Conservation (phyloP, 2,113 vertebrate species). For the Pitta sordida region DNA sequence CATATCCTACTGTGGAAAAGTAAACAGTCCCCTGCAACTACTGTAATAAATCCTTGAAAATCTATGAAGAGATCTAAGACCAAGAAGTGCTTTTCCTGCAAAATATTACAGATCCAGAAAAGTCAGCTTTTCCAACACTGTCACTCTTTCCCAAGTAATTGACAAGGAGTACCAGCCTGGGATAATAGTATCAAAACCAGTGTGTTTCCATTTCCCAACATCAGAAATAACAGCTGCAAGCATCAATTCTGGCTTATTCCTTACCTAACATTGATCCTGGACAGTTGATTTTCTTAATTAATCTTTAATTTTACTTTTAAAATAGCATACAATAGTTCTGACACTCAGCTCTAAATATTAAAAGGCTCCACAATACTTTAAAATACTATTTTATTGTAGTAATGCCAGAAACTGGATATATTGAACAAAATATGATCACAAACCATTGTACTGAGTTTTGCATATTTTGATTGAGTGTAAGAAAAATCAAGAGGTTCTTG, state of each 20-base stretch:
- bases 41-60: slow-evolving; percentile 27
- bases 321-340: background rate
- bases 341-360: background rate
- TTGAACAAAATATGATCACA: background rate
- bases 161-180: background rate
- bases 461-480: rapidly evolving
- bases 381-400: background rate
- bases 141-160: background rate
- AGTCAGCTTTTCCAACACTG: background rate
- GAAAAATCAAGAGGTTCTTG: background rate
- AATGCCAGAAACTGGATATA: background rate
- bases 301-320: background rate
- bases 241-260: background rate
- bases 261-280: background rate
- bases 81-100: background rate
- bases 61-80: slow-evolving; percentile 3
- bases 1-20: slow-evolving; percentile 2
- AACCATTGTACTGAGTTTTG: background rate
- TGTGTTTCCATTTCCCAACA: background rate
- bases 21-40: slow-evolving; percentile 21
- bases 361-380: background rate
- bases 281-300: background rate
- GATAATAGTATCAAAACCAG: background rate
- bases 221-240: background rate
- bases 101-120: slow-evolving; percentile 17